Conservation (phyloP, 2,888 invertebrate genomes). For the Vandiemenella viatica region DNA sequence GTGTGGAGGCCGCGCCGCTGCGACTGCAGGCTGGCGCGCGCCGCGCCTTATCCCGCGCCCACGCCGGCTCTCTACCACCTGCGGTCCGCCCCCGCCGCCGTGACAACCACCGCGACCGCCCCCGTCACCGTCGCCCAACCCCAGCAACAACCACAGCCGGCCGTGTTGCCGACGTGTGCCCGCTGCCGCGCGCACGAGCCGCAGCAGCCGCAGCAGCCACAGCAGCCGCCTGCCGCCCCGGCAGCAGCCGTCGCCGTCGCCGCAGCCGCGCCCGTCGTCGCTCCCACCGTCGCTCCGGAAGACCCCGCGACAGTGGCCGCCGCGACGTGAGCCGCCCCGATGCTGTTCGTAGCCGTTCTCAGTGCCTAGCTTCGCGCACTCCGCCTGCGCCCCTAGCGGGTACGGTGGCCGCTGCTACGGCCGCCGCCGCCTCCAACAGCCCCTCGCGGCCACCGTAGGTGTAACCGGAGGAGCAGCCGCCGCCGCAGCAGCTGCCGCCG, state of each 20-base stretch:
- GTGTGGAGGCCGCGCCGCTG: constrained; percentile 1
- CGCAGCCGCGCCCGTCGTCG: constrained; percentile 8
- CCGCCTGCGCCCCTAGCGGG: constrained; percentile 21
- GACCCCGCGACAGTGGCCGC: constrained; percentile 9
- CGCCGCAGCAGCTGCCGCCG: not conserved
- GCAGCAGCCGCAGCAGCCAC: not conserved
- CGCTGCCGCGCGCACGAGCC: constrained; percentile 1
- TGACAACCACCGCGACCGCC: constrained; percentile 6
- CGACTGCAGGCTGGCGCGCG: constrained; percentile 20
- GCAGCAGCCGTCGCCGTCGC: constrained; percentile 14
- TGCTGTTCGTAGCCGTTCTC: constrained; percentile 35
- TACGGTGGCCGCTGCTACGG: constrained; percentile 11
- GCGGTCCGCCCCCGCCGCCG: constrained; percentile 8
- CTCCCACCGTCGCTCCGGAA: constrained; percentile 14
- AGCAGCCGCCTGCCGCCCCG: constrained; percentile 9
- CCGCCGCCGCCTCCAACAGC: constrained; percentile 26
- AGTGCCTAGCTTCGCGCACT: constrained; percentile 30
- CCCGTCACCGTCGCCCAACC: constrained; percentile 6
- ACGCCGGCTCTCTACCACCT: constrained; percentile 13
- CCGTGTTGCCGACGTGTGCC: constrained; percentile 10
- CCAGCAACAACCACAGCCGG: constrained; percentile 2
- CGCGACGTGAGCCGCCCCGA: constrained; percentile 23
- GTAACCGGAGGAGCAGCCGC: constrained; percentile 16
- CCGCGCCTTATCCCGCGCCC: constrained; percentile 21
- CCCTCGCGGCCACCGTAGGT: constrained; percentile 25